phyloP scores from a whole-genome alignment of 2,888 invertebrate species.

The Ophonus ardosiacus region DNA sequence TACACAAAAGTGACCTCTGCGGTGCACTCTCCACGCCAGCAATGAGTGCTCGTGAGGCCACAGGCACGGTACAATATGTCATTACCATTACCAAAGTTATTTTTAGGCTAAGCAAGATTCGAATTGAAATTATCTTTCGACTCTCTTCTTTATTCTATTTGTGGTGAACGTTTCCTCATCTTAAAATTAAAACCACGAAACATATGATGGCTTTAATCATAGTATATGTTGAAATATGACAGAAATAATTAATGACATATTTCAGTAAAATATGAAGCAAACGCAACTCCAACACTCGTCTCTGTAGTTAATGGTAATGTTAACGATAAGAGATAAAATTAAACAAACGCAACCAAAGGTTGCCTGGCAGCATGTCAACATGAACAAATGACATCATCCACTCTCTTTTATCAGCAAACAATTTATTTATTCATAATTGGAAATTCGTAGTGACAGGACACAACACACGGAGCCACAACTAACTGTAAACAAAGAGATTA shows the following conservation, averaged over 20 bases:
- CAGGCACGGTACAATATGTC: too few species aligned
- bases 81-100: too few species aligned
- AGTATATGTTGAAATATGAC: background rate
- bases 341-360: constrained; percentile 28
- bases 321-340: constrained; percentile 27
- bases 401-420: constrained; percentile 6
- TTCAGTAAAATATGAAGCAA: background rate
- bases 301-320: constrained; percentile 4
- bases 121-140: too few species aligned
- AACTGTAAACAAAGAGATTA: constrained; percentile 9
- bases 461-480: background rate
- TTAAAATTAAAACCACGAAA: background rate
- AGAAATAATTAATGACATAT: background rate
- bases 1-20: too few species aligned
- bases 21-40: too few species aligned
- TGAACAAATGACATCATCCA: constrained; percentile 28
- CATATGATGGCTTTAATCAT: background rate
- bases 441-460: constrained; percentile 7
- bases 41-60: too few species aligned
- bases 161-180: background rate
- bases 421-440: constrained; percentile 15
- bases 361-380: constrained; percentile 24
- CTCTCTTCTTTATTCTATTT: background rate
- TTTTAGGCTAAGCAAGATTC: too few species aligned
- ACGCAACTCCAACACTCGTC: background rate